Base-by-base conservation (phyloP, 2,113 vertebrate genomes). In the Enhydra lutris region DNA sequence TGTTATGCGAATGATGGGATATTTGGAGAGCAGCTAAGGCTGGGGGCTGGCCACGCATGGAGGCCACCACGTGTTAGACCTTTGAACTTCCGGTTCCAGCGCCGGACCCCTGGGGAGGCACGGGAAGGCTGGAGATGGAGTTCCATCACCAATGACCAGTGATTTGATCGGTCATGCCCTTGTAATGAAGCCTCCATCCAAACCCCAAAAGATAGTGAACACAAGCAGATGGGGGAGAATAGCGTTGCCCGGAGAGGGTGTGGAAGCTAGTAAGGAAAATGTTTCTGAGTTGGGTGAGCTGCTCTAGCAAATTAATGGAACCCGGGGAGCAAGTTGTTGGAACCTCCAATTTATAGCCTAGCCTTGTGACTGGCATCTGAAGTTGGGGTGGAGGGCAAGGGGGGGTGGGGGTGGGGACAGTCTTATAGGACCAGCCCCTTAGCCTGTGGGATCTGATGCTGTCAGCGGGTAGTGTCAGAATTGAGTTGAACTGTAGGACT, bases 371-470 rank as follows among this genome's bases (percentile, higher is more conserved):
- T 52, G 29, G 31, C 47, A 79, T 52, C 76, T 50, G 29, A 79
- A 79, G 76, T 55, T 55, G 17, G 29, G 17, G 29, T 2, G 8
- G 29, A 8, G 71, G 23, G 2, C 10, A 0, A 4, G 10, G 1
- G 1, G 12, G 23, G 5, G 9, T 11, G 11, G 1, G 0, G 13
- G 6, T 24, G 39, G 73, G 13, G 13, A 12, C 47, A 6, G 47
- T 12, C 76, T 21, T 79, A 29, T 34, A 20, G 47, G 9, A 21
- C 18, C 9, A 10, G 36, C 21, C 71, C 36, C 71, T 74, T 42
- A 26, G 23, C 71, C 36, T 24, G 39, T 74, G 71, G 36, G n/a
- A 74, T 42, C 71, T 42, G 36, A 74, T 24, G 71, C 71, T 21
- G 18, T 79, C 26, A 18, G 14, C 14, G 14, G 26, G 42, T 29